Evolutionary conservation across 2,797 vertebrate species (phyloP).

Genomic region (Eutrigla gurnardus): DNA sequence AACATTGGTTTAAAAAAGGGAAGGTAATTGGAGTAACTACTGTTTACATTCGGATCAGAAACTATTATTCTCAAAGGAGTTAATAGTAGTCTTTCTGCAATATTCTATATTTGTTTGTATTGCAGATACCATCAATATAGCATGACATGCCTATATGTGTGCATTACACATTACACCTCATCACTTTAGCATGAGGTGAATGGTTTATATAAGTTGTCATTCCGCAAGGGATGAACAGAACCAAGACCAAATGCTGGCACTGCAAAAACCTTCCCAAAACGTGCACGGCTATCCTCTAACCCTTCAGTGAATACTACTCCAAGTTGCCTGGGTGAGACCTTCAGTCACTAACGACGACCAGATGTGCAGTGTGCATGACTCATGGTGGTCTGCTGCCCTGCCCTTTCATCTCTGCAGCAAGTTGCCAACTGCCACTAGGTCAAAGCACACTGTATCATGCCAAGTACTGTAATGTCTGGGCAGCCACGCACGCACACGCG

Average conservation of each 20-base stretch:
- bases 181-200: background rate
- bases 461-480: background rate
- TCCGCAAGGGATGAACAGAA: background rate
- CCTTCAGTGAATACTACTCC: slow-evolving; percentile 9
- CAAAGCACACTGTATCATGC: slow-evolving; percentile 31
- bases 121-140: background rate
- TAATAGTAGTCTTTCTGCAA: background rate
- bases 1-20: background rate
- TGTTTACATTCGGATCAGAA: background rate
- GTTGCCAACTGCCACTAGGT: slow-evolving; percentile 61
- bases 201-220: too few species aligned
- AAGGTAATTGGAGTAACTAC: background rate
- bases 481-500: background rate
- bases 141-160: background rate
- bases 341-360: slow-evolving; percentile 55
- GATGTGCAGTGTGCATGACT: slow-evolving; percentile 68
- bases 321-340: slow-evolving; percentile 34
- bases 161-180: background rate
- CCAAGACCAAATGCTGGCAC: background rate
- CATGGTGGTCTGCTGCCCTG: slow-evolving; percentile 58
- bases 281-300: background rate
- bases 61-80: background rate
- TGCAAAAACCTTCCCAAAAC: slow-evolving; percentile 4
- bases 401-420: slow-evolving; percentile 70
- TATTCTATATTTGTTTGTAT: background rate